Percentiles rank a stretch among this genome's conserved stretches.
These are phyloP conservation scores for Escarpia spicata DNA, from an alignment of 2,888 invertebrate genomes.

Conservation along the genomic window DNA sequence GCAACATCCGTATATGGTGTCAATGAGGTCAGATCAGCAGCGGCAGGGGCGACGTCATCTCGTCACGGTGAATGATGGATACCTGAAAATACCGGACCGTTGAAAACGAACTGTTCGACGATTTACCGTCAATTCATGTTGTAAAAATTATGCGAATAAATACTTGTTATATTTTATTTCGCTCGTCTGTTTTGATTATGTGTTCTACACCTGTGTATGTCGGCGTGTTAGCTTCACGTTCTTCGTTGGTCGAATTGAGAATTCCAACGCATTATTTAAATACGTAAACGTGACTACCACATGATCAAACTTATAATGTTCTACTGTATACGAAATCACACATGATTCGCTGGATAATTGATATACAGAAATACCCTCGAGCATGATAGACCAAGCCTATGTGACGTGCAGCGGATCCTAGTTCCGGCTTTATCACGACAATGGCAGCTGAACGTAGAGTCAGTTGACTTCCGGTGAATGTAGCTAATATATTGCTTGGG, in stretches of 20 bases:
- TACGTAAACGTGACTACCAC: background rate
- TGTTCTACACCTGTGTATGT: background rate
- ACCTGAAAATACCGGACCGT: background rate
- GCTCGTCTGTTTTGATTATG: background rate
- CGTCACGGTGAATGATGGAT: background rate
- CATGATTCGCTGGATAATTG: no score
- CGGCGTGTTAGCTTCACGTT: background rate
- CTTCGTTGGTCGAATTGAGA: background rate
- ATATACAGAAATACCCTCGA: no score
- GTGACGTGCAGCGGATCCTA: no score
- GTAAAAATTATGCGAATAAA: background rate
- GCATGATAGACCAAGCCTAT: no score
- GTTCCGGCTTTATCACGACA: no score
- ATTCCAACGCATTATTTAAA: background rate
- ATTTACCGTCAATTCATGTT: constrained; percentile 1
- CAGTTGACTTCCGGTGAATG: no score
- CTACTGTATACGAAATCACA: no score
- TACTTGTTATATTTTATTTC: background rate
- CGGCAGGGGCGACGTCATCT: background rate
- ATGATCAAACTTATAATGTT: no score
- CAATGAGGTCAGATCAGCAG: background rate
- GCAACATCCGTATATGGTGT: background rate
- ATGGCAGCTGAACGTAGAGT: no score
- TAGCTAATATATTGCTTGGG: no score
- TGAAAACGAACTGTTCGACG: constrained; percentile 12